phyloP scores from a whole-genome alignment of 2,113 vertebrate genomes.

The Ardeotis arabs region DNA sequence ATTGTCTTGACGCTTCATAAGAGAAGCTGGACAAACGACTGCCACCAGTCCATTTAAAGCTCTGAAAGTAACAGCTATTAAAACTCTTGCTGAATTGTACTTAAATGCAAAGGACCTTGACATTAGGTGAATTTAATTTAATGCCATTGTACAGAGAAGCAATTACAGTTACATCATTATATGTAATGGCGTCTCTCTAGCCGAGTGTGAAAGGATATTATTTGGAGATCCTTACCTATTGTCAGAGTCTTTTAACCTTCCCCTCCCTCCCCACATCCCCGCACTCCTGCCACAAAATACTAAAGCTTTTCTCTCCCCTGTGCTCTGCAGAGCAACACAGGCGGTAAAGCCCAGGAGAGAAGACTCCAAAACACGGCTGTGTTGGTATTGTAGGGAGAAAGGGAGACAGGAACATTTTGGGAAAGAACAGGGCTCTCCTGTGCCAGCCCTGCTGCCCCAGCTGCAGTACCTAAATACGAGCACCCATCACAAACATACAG shows the following conservation, averaged over 20 bases:
- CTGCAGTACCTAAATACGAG: neutral
- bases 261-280: neutral
- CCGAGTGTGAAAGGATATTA: neutral
- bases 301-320: neutral
- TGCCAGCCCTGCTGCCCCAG: too few species aligned
- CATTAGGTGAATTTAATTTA: constrained; percentile 54
- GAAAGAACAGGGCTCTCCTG: neutral
- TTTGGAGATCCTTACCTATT: neutral
- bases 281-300: neutral
- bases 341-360: neutral
- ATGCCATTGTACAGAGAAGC: constrained; percentile 34
- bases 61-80: neutral
- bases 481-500: neutral
- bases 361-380: neutral
- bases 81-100: neutral
- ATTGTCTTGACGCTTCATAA: neutral
- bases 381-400: neutral
- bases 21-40: neutral
- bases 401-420: neutral
- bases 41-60: neutral
- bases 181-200: neutral
- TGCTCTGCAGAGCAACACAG: neutral
- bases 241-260: neutral
- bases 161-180: constrained; percentile 53
- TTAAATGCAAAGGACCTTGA: constrained; percentile 49